Percentiles rank a stretch among this genome's conserved stretches.
These are phyloP conservation scores for Stenodema calcarata DNA, from an alignment of 2,888 invertebrate species.

Conservation along the genomic window DNA sequence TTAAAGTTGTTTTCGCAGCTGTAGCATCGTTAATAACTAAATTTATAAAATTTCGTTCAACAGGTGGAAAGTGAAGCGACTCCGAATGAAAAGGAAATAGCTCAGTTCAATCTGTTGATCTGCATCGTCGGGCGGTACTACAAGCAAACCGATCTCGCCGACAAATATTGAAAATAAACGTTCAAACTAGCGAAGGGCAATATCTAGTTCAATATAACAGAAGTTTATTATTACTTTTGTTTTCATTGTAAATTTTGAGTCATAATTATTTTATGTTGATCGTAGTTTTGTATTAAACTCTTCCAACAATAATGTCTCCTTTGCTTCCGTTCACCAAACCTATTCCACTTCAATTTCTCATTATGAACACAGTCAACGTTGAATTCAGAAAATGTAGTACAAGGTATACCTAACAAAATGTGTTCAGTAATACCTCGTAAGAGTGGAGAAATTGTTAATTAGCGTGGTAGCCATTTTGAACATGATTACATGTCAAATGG, in stretches of 20 bases:
- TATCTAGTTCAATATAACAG: too few species aligned
- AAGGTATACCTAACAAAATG: too few species aligned
- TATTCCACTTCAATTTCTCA: too few species aligned
- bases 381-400: too few species aligned
- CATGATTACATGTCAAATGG: too few species aligned
- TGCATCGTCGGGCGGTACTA: conserved; percentile 78
- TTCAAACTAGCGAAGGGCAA: not conserved
- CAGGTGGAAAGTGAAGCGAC: not conserved
- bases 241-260: too few species aligned
- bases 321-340: not conserved
- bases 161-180: conserved; percentile 59
- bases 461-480: too few species aligned
- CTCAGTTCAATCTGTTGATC: conserved; percentile 71
- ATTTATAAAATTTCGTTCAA: not conserved
- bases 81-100: not conserved
- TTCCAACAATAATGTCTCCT: not conserved
- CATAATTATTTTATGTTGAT: not conserved
- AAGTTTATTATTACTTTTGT: not conserved
- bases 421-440: too few species aligned
- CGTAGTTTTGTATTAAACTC: not conserved
- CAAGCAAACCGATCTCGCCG: conserved; percentile 76
- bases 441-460: too few species aligned
- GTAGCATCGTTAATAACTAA: too few species aligned
- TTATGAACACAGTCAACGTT: too few species aligned
- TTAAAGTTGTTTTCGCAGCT: too few species aligned